A percentile compares a stretch with the other conserved stretches of the same genome.
phyloP scores from a whole-genome alignment of 2,797 vertebrate species.

The Macropus fuliginosus region DNA sequence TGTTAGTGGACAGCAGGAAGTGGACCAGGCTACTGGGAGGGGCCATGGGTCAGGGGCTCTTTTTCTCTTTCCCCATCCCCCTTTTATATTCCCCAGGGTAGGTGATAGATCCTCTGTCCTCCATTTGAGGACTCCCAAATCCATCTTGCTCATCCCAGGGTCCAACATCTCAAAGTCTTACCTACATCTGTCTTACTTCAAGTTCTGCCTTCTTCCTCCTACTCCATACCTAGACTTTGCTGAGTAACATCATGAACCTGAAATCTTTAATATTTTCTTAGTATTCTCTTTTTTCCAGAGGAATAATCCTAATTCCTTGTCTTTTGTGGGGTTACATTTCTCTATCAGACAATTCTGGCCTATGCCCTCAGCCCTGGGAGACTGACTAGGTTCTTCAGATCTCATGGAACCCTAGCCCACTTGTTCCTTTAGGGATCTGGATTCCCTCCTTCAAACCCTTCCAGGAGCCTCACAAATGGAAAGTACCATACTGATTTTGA shows the following conservation, averaged over 20 bases:
- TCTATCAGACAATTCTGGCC: not conserved
- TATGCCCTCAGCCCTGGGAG: not conserved
- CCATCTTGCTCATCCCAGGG: not conserved
- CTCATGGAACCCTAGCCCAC: not conserved
- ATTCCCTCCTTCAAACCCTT: not conserved
- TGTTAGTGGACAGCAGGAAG: not conserved
- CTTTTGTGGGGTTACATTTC: not conserved
- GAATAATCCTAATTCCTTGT: not conserved
- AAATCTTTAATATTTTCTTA: not conserved
- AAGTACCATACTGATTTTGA: not conserved
- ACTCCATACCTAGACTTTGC: not conserved
- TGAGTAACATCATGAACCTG: not conserved
- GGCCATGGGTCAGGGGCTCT: not conserved
- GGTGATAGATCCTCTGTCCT: not conserved
- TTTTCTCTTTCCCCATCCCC: not conserved
- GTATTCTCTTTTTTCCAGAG: not conserved
- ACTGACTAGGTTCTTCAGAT: not conserved
- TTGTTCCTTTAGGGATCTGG: not conserved
- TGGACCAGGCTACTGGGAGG: not conserved
- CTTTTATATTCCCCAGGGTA: not conserved
- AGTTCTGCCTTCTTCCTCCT: not conserved
- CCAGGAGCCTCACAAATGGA: not conserved
- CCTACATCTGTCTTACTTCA: not conserved
- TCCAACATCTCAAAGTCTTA: not conserved
- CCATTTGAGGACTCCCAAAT: not conserved